phyloP scores from a whole-genome alignment of 2,797 vertebrate genomes.

The Malacoctenus gilli region DNA sequence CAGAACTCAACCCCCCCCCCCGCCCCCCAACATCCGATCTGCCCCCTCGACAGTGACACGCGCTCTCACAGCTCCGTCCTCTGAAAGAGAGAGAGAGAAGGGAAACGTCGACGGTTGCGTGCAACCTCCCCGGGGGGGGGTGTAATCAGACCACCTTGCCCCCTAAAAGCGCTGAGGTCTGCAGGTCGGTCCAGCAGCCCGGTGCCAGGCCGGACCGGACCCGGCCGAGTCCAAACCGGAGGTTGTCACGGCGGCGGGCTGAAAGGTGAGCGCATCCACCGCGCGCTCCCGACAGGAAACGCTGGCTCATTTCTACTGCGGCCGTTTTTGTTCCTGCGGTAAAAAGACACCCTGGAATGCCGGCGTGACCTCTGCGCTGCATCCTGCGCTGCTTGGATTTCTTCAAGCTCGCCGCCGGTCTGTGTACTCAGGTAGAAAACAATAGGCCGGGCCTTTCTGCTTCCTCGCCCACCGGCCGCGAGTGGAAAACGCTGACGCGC shows the following conservation, averaged over 20 bases:
- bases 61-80: no score
- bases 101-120: conserved; percentile 36
- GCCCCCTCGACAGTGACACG: conserved; percentile 30
- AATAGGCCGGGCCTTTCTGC: not conserved
- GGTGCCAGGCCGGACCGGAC: not conserved
- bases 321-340: conserved; percentile 69
- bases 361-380: conserved; percentile 50
- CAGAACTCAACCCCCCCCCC: conserved; percentile 33
- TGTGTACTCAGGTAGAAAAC: conserved; percentile 20
- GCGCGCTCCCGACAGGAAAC: conserved; percentile 63
- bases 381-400: conserved; percentile 45
- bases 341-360: conserved; percentile 70
- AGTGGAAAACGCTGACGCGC: conserved; percentile 29
- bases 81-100: conserved; percentile 26
- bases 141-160: conserved; percentile 60
- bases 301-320: conserved; percentile 72
- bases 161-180: conserved; percentile 67
- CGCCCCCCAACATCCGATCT: conserved; percentile 24
- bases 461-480: conserved; percentile 4
- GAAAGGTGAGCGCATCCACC: conserved; percentile 65
- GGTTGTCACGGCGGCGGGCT: no score
- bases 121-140: conserved; percentile 16
- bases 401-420: conserved; percentile 5
- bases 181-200: conserved; percentile 41
- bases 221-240: conserved; percentile 7